Base-by-base conservation (phyloP, 2,797 vertebrate species). In the Coranthus polyacanthus region DNA sequence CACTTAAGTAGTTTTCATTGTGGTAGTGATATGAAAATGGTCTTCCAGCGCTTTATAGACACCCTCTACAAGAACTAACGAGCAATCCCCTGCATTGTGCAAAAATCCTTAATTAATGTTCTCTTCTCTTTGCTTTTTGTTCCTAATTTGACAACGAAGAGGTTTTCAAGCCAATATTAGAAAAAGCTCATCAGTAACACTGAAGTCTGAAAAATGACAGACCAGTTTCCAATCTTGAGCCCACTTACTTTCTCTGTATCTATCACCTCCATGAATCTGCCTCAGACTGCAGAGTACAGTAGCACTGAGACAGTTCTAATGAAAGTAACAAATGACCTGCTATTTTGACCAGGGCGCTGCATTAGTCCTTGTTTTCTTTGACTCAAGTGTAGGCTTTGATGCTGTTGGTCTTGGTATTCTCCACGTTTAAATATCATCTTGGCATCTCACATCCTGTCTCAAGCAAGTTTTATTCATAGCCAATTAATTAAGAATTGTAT, bases 301-400 rank as follows among this genome's bases (percentile, higher is more conserved):
- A 39, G 56, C 34, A 29, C 41, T 2, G 38, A 76, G 79, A 68
- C 78, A 68, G 57, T 63, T 70, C 43, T 70, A 79, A 72, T 84
- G 78, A 83, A 81, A 81, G 64, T 75, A 79, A 86, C 76, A 73
- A 79, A 86, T 66, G 46, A 68, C 67, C 82, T 80, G 75, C 79
- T 82, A 60, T 72, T 68, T 66, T 64, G 61, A 82, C 64, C 71
- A 51, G 60, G 39, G 51, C 72, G 79, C 68, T 47, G 69, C 77
- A 78, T 87, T 78, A 54, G 75, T 83, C 66, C 68, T 83, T 57
- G 60, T 84, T 80, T 86, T 77, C 47, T 68, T 20, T 44, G 32
- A 51, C 59, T 58, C 34, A 42, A 65, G 42, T 65, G 69, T 12
- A 43, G 26, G 56, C 47, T 53, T 60, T 72, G 59, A 66, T 57